Base-by-base conservation (phyloP, 2,797 vertebrate genomes). In the Clamator glandarius region DNA sequence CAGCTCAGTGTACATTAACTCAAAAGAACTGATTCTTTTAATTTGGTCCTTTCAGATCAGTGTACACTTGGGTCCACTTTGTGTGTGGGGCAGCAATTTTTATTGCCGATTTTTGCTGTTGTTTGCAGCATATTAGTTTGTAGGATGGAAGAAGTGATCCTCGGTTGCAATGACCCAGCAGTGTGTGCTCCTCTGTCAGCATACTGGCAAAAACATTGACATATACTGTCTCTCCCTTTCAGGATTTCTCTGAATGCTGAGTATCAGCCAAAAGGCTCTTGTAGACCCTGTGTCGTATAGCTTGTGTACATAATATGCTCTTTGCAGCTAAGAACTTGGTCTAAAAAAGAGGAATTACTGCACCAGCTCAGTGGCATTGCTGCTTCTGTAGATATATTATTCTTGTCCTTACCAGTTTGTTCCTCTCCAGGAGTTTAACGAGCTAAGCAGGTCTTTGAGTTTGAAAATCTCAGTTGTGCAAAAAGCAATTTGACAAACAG, bases 381-480 rank as follows among this genome's bases (percentile, higher is more conserved):
- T 76, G 18, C 42, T 83, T 67, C 35, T 54, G 25, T 29, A 76
- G 50, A n/a, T 81, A 1, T 46, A 75, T 67, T 95, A 87, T 93
- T 80, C 62, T 74, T 51, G 16, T 81, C 31, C 26, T 85, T 75
- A 42, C 16, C 29, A 46, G 26, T 73, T 90, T 3, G 3, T 93
- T 91, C 50, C 41, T 26, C 52, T 62, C 24, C 41, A 48, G 66
- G 87, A 89, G 74, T 63, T 90, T 74, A 85, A 36, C 23, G 18
- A 66, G 24, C 61, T 73, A 78, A 94, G 48, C 33, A 93, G 48
- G 41, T 80, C 33, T 94, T 89, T 46, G 70, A 92, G 84, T 29
- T 58, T 76, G 69, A 83, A 94, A 96, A 82, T n/a, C 74, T 75
- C 41, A n/a, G n/a, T 68, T 86, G 79, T 86, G 89, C 29, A 95